Base-by-base conservation (phyloP, 2,797 vertebrate species). In the Gymnodraco acuticeps region DNA sequence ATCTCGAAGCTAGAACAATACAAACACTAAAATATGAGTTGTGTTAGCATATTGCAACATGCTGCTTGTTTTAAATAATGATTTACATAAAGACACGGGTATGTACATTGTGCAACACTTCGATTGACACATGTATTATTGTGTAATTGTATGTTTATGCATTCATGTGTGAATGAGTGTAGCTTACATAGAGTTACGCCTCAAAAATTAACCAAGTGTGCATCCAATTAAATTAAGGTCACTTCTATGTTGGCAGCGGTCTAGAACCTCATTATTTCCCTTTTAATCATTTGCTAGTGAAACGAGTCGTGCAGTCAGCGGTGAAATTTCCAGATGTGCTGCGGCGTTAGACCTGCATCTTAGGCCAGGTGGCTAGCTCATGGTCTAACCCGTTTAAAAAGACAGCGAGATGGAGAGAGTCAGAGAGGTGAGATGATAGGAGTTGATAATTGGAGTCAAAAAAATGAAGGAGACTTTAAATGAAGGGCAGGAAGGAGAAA, bases 271-370 rank as follows among this genome's bases (percentile, higher is more conserved):
- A 80, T 89, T 88, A 84, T 81, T 89, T 83, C 73, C 73, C 55
- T 63, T 62, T 76, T 59, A 80, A 77, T 87, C 47, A 59, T 58
- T 89, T 81, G 59, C 58, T 20, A 50, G 27, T 10, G 46, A 41
- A 75, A 61, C 17, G 51, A 61, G 68, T 72, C 66, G 48, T 75
- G 55, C 65, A 71, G 84, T 85, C 78, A 83, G 73, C 72, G 70
- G 74, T 83, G 65, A 90, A 79, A 58, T 15, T 47, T 80, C 84
- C 78, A 88, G 82, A 88, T 91, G 86, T 85, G 87, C 73, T 72
- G 64, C 55, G n/a, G 56, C 50, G 73, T 46, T 73, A 71, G 64
- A 69, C 19, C 20, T 54, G 67, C 43, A 53, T 73, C 55, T 58
- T 41, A 43, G 78, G 53, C 59, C 54, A 74, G 71, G 43, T 81